Evolutionary conservation across 2,797 vertebrate genomes (phyloP), one percentile per base, ranked within the genome.

Genomic region (Myotis vivesi): DNA sequence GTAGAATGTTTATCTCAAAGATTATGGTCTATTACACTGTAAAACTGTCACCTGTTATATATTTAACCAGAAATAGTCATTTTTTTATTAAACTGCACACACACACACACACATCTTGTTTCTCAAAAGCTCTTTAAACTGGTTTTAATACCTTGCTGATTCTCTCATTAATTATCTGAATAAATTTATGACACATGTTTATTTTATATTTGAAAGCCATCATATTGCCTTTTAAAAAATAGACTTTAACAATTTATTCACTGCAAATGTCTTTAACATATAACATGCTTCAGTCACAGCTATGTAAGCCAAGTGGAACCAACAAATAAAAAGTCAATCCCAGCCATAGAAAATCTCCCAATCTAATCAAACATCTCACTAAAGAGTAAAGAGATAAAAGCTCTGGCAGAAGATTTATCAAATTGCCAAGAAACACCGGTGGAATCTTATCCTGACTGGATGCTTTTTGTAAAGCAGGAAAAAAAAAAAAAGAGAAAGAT

Each of bases 301-400:
- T 28, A 16, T 75, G n/a, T 77, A n/a, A 89, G 59, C 44, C 36
- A 10, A 33, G 62, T n/a, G 25, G 16, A 87, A 38, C 2, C 33
- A 77, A 62, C 20, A 93, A 90, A 68, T 66, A 66, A 79, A 90
- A 79, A 15, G 76, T 38, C 30, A 51, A 85, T 87, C 51, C 25
- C 44, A 92, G 38, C 15, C n/a, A 23, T 69, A 79, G 72, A 90
- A 88, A 86, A 79, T 53, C 44, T 77, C 73, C 85, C 55, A 92
- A 36, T 94, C 38, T 88, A 90, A 95, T 75, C 64, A 92, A 92
- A 92, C 28, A 71, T 33, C 25, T 83, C 69, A 83, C 62, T 64
- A 82, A 30, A 95, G 33, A 95, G n/a, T 36, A 90, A 87, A 87
- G 44, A 96, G 83, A 94, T 90, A 82, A 93, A 84, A 82, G 12